These are phyloP conservation scores for Halichoerus grypus DNA, from an alignment of 2,113 vertebrate genomes.

Conservation along the genomic window DNA sequence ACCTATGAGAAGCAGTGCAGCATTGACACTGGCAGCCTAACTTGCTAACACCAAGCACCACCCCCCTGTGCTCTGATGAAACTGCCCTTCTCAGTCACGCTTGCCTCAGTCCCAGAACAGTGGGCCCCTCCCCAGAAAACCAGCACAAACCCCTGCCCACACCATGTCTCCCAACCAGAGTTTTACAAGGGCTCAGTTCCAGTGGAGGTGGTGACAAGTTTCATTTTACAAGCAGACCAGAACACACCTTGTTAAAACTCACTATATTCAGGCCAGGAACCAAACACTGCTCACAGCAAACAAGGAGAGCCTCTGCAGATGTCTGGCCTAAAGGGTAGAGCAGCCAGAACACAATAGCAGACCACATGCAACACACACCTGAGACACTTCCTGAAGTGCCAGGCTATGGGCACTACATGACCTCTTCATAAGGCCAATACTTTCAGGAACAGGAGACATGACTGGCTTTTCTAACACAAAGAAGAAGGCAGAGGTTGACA, in stretches of 20 bases:
- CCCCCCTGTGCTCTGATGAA: neutral
- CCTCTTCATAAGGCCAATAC: neutral
- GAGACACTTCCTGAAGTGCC: neutral
- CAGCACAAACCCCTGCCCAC: neutral
- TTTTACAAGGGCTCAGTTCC: neutral
- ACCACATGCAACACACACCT: neutral
- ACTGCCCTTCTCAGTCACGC: neutral
- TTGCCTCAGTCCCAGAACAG: neutral
- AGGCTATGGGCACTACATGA: neutral
- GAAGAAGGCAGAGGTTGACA: neutral
- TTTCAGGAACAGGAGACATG: neutral
- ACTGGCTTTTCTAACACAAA: neutral
- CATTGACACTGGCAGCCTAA: neutral
- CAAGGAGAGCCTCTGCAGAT: neutral
- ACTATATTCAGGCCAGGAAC: neutral
- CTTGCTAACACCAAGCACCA: neutral
- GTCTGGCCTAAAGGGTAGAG: neutral
- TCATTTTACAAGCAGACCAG: neutral
- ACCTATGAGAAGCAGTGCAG: neutral
- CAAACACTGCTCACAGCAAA: neutral
- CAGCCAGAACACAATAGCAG: neutral
- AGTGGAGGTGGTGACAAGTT: neutral
- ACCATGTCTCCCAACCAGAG: neutral
- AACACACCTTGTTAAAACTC: neutral
- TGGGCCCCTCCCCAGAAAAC: neutral